Base-by-base conservation (phyloP, 2,113 vertebrate species). In the Capreolus pygargus region DNA sequence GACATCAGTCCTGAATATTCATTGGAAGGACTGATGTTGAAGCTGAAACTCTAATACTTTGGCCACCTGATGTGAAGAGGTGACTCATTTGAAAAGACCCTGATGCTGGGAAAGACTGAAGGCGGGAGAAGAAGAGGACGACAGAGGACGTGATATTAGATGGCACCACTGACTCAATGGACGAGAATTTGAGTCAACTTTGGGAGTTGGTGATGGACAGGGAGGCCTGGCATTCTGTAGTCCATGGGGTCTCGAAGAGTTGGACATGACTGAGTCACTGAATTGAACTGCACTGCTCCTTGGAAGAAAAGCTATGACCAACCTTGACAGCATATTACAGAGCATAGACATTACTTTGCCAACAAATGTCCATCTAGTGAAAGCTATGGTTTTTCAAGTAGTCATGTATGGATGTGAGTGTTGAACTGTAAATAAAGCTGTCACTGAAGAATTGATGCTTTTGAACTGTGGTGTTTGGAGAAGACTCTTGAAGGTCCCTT, bases 171-270 rank as follows among this genome's bases (percentile, higher is more conserved):
- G 61, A 67, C 61, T 67, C 61, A n/a, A n/a, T 67, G 33, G 33
- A n/a, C 0, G 4, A 19, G 33, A n/a, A 9, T n/a, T 10, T 67
- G 16, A n/a, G 61, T 19, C 19, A n/a, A 67, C 7, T n/a, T 16
- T 19, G 33, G 33, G 8, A 19, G 33, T n/a, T 67, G 61, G 7
- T 67, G 16, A 19, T 67, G 33, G 3, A 19, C 61, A 67, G 33
- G 61, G 61, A 67, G 33, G 61, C 33, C 61, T 67, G 61, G 33
- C 1, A 0, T n/a, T 16, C 7, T 67, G 61, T 17, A 19, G 7
- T n/a, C 16, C 61, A 9, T 19, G 33, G 7, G 16, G 1, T n/a
- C 1, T 0, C 33, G 19, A 67, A 67, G 17, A 67, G 61, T 67
- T 1, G 3, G 61, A 67, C 61, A n/a, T 2, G 61, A 67, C 61